Conservation (phyloP, 2,888 invertebrate species). For the Chorisops tibialis region DNA sequence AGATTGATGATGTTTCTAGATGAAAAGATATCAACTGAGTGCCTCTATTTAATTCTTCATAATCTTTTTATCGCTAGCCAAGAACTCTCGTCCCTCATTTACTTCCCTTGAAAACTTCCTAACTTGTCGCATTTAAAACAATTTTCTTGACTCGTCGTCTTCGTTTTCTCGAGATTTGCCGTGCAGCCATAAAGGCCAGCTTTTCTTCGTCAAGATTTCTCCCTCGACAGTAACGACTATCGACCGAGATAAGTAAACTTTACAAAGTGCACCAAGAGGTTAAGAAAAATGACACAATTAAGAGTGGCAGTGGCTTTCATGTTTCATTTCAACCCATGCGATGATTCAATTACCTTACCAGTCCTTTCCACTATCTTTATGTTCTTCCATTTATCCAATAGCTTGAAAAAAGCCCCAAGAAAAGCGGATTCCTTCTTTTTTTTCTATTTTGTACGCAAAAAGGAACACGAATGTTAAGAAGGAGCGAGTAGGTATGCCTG, state of each 20-base stretch:
- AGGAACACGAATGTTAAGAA: background rate
- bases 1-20: too few species aligned
- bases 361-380: slow-evolving; percentile 8
- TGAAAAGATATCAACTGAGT: too few species aligned
- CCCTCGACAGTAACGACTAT: too few species aligned
- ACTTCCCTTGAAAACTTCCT: background rate
- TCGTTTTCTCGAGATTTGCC: background rate
- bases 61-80: too few species aligned
- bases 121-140: background rate
- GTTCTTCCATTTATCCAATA: background rate
- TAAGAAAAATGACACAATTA: slow-evolving; percentile 19
- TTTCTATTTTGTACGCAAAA: background rate
- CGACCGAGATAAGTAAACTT: slow-evolving; percentile 6
- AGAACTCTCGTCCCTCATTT: too few species aligned
- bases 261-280: background rate
- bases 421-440: background rate
- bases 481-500: background rate
- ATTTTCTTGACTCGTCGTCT: background rate
- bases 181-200: too few species aligned
- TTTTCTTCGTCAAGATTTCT: too few species aligned
- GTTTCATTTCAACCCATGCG: slow-evolving; percentile 11
- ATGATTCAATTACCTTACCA: slow-evolving; percentile 22
- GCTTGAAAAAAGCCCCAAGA: background rate
- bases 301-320: slow-evolving; percentile 15
- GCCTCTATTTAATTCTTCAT: too few species aligned